Conservation (phyloP, 1,140 invertebrate genomes). For the Phymastichus coffea region DNA sequence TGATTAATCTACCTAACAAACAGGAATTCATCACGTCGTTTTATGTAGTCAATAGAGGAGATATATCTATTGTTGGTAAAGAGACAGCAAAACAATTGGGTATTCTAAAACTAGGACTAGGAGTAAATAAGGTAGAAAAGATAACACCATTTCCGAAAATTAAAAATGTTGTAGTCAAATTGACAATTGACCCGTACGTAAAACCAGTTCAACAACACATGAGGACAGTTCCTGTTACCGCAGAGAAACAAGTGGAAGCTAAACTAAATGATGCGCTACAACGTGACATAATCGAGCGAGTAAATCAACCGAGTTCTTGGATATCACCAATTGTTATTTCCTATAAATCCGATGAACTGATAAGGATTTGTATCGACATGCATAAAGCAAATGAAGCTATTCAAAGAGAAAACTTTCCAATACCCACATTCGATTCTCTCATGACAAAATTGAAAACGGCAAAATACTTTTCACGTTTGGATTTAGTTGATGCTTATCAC, state of each 20-base stretch:
- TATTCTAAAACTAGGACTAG: slow-evolving; percentile 6
- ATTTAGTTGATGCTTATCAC: slow-evolving; percentile 39
- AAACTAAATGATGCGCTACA: slow-evolving; percentile 30
- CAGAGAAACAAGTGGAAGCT: slow-evolving; percentile 29
- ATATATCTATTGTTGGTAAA: slow-evolving; percentile 6
- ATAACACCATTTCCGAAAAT: slow-evolving; percentile 32
- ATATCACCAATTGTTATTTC: slow-evolving; percentile 37
- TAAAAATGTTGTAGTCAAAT: slow-evolving; percentile 33
- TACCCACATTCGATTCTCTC: slow-evolving; percentile 37
- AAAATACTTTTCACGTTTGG: slow-evolving; percentile 36
- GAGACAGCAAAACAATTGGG: slow-evolving; percentile 9
- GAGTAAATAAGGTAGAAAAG: slow-evolving; percentile 4
- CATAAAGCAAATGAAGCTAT: slow-evolving; percentile 36
- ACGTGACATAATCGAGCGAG: slow-evolving; percentile 34
- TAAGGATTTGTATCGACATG: slow-evolving; percentile 41
- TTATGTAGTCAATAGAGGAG: slow-evolving; percentile 6
- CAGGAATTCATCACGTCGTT: slow-evolving; percentile 8
- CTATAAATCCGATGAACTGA: slow-evolving; percentile 31
- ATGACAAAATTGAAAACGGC: slow-evolving; percentile 32
- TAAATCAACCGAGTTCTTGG: slow-evolving; percentile 32
- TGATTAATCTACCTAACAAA: slow-evolving; percentile 4
- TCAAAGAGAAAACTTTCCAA: slow-evolving; percentile 34
- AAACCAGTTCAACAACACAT: slow-evolving; percentile 35
- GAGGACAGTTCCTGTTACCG: slow-evolving; percentile 29
- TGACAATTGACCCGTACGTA: slow-evolving; percentile 32